These are phyloP conservation scores for Halotydeus destructor DNA, from an alignment of 1,140 invertebrate species.

Conservation along the genomic window DNA sequence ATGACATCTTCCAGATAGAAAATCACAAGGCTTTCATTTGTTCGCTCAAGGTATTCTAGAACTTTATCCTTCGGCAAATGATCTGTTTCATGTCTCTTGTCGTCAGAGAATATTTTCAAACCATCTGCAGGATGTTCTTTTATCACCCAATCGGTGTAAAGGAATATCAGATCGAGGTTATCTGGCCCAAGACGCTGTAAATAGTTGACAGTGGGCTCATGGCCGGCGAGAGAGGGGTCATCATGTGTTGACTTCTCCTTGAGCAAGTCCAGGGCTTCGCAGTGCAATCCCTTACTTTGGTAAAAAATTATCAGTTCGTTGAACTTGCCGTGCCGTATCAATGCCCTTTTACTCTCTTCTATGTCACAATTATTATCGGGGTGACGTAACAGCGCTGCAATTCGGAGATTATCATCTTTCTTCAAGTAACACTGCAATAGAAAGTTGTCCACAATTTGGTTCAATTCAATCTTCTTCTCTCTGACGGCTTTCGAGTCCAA, in stretches of 20 bases:
- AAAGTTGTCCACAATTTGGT: constrained; percentile 89
- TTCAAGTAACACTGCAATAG: constrained; percentile 83
- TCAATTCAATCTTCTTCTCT: too few relatives aligned
- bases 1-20: constrained; percentile 87
- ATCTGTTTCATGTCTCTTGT: constrained; percentile 57
- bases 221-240: constrained; percentile 59
- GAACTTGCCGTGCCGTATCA: constrained; percentile 65
- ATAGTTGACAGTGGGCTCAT: constrained; percentile 66
- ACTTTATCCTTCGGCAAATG: constrained; percentile 56
- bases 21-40: constrained; percentile 56
- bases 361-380: constrained; percentile 73
- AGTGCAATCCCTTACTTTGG: constrained; percentile 73
- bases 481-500: too few relatives aligned
- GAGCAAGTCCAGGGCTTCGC: constrained; percentile 72
- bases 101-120: constrained; percentile 80
- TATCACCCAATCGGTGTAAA: constrained; percentile 83
- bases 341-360: constrained; percentile 71
- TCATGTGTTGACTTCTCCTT: constrained; percentile 45
- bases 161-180: constrained; percentile 71
- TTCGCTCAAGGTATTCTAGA: constrained; percentile 64
- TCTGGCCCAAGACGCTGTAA: constrained; percentile 68
- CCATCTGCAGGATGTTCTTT: constrained; percentile 66
- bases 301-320: constrained; percentile 88
- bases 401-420: constrained; percentile 83
- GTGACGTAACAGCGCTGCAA: constrained; percentile 64